Conservation (phyloP, 2,113 vertebrate species). For the Bubo bubo region DNA sequence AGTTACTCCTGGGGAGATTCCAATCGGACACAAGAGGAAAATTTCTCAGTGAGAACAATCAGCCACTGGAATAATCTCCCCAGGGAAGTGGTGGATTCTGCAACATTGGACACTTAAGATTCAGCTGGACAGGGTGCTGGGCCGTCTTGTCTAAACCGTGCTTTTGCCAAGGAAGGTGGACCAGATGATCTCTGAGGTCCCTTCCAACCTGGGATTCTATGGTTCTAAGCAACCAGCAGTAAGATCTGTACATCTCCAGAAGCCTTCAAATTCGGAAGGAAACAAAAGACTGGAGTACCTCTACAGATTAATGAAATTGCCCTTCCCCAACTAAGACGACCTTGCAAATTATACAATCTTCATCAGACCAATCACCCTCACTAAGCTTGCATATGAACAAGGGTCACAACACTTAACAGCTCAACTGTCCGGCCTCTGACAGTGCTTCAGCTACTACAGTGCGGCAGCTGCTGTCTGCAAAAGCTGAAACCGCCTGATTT, state of each 20-base stretch:
- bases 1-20: too few species aligned
- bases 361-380: background rate
- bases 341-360: background rate
- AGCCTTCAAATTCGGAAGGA: background rate
- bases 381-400: background rate
- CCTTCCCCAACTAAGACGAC: background rate
- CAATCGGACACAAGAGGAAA: too few species aligned
- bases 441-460: background rate
- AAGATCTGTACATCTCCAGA: accelerated
- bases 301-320: background rate
- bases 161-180: too few species aligned
- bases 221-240: background rate
- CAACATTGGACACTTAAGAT: too few species aligned
- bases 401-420: background rate
- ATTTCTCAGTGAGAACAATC: too few species aligned
- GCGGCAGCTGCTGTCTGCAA: background rate
- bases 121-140: too few species aligned
- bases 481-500: background rate
- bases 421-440: background rate
- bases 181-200: too few species aligned
- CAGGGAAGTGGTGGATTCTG: too few species aligned
- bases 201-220: too few species aligned
- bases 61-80: too few species aligned
- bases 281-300: background rate
- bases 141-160: too few species aligned